These are phyloP conservation scores for Gibbula magus DNA, from an alignment of 2,888 invertebrate species.

Conservation along the genomic window DNA sequence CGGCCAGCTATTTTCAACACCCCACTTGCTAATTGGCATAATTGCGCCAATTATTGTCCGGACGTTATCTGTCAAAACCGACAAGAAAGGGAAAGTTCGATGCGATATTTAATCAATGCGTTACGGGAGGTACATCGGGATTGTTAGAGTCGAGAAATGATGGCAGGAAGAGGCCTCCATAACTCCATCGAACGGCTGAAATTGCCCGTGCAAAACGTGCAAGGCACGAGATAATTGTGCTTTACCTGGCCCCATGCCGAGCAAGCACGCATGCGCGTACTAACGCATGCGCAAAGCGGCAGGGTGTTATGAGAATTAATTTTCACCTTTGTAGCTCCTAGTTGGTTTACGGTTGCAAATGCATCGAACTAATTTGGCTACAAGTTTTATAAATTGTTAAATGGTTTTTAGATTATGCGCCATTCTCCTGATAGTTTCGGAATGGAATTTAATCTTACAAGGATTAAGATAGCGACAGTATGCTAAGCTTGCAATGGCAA, in stretches of 20 bases:
- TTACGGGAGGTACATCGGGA: not conserved
- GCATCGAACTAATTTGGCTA: no score
- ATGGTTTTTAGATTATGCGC: no score
- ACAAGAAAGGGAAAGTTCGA: not conserved
- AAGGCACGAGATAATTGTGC: not conserved
- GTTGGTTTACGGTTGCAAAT: no score
- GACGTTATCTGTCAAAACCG: not conserved
- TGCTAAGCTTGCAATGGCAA: no score
- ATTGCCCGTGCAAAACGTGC: conserved; percentile 2
- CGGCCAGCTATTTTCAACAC: not conserved
- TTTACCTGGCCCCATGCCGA: not conserved
- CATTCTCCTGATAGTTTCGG: no score
- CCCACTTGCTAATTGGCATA: not conserved
- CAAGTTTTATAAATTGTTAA: no score
- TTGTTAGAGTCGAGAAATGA: not conserved
- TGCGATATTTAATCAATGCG: not conserved
- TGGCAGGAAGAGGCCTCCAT: conserved; percentile 17
- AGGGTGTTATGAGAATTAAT: no score
- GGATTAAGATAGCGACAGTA: no score
- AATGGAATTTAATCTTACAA: no score
- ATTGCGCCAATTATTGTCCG: conserved; percentile 7
- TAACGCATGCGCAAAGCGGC: no score
- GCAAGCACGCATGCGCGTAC: not conserved
- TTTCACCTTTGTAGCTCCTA: no score
- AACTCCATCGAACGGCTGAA: not conserved